These are phyloP conservation scores for Petrocephalus schoutedeni DNA, from an alignment of 2,797 vertebrate species.

Conservation along the genomic window DNA sequence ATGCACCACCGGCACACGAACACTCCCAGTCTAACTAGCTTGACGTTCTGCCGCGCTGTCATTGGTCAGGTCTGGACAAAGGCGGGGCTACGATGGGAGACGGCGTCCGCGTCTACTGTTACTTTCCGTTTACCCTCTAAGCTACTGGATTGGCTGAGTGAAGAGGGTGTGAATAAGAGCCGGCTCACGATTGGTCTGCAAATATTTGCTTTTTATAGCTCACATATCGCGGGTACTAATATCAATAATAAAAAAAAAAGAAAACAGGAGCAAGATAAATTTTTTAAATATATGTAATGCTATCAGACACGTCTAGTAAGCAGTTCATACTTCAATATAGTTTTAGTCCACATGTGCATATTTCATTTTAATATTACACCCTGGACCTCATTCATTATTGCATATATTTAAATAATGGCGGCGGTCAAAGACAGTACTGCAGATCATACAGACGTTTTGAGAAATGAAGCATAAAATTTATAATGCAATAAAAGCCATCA, in stretches of 20 bases:
- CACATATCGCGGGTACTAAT: not conserved
- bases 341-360: not conserved
- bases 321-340: not conserved
- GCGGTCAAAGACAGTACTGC: not conserved
- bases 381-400: not conserved
- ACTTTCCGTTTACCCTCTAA: not conserved
- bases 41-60: not conserved
- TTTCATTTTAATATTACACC: not conserved
- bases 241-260: not conserved
- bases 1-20: not conserved
- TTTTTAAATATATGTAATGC: not conserved
- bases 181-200: not conserved
- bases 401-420: not conserved
- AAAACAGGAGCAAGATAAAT: not conserved
- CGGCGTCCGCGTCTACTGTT: not conserved
- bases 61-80: not conserved
- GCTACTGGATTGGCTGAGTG: slow-evolving; percentile 19
- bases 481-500: not conserved
- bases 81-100: not conserved
- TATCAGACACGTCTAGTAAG: not conserved
- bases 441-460: not conserved
- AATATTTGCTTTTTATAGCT: slow-evolving; percentile 10
- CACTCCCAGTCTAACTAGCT: slow-evolving; percentile 28
- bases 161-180: not conserved
- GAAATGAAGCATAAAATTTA: not conserved